phyloP scores from a whole-genome alignment of 35 echinoderm and acorn worm species.

The Patiria miniata region DNA sequence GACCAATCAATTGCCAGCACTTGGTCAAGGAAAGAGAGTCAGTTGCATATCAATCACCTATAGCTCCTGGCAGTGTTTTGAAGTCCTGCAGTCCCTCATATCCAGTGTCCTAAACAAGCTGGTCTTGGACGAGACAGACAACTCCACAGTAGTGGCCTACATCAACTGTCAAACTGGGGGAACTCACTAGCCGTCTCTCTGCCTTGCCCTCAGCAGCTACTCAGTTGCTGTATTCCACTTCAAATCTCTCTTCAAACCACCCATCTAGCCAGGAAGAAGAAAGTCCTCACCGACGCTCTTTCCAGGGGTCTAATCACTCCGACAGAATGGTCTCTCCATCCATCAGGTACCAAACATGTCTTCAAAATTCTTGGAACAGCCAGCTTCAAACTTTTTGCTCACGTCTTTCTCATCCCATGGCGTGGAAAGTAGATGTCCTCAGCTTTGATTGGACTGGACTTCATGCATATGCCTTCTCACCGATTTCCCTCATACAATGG shows the following conservation, averaged over 20 bases:
- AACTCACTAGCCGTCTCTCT: slow-evolving; percentile 17
- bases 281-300: slow-evolving; percentile 24
- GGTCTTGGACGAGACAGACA: slow-evolving; percentile 14
- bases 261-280: slow-evolving; percentile 25
- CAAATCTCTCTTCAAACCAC: background rate
- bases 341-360: background rate
- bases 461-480: slow-evolving; percentile 36
- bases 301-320: slow-evolving; percentile 8
- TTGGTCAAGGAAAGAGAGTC: too few relatives aligned
- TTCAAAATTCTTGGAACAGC: background rate
- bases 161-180: too few relatives aligned
- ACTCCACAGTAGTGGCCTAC: slow-evolving; percentile 19
- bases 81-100: too few relatives aligned
- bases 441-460: slow-evolving; percentile 37
- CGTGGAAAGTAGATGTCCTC: slow-evolving; percentile 36
- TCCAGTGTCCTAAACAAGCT: background rate
- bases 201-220: background rate
- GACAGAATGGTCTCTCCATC: slow-evolving; percentile 34
- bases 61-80: too few relatives aligned
- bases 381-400: slow-evolving; percentile 38
- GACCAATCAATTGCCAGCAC: too few relatives aligned
- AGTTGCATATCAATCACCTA: too few relatives aligned
- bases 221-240: background rate
- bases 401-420: background rate
- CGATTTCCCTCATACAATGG: slow-evolving; percentile 7